These are phyloP conservation scores for Aleiodes alternator DNA, from an alignment of 2,888 invertebrate genomes.

Conservation along the genomic window DNA sequence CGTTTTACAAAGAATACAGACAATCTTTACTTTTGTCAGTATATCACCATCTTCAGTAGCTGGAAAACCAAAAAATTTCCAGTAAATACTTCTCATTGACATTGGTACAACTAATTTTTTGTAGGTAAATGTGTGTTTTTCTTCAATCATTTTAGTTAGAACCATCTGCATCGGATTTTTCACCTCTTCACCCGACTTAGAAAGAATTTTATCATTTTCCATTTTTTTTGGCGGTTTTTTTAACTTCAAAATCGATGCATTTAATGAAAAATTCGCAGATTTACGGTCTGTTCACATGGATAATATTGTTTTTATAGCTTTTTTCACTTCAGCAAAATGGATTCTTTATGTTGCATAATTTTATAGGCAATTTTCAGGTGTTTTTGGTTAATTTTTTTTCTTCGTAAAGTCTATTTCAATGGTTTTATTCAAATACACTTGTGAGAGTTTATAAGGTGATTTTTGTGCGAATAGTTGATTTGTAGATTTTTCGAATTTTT, in stretches of 20 bases:
- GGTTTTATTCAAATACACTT: not conserved
- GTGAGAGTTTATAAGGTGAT: too few relatives aligned
- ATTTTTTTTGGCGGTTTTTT: not conserved
- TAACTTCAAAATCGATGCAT: not conserved
- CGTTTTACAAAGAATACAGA: slow-evolving; percentile 76
- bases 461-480: not conserved
- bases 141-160: slow-evolving; percentile 72
- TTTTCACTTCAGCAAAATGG: slow-evolving; percentile 13
- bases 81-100: slow-evolving; percentile 77
- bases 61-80: slow-evolving; percentile 78
- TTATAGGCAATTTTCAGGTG: not conserved
- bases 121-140: slow-evolving; percentile 73
- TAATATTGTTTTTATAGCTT: too few relatives aligned
- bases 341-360: slow-evolving; percentile 3
- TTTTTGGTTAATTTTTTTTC: not conserved
- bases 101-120: slow-evolving; percentile 76
- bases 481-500: not conserved
- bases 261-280: too few relatives aligned
- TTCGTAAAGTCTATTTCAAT: not conserved
- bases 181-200: not conserved
- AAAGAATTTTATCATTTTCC: not conserved
- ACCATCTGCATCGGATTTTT: slow-evolving; percentile 52
- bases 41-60: slow-evolving; percentile 76
- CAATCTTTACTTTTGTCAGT: slow-evolving; percentile 75
- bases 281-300: not conserved